Percentiles rank a stretch among this genome's conserved stretches.
These are phyloP conservation scores for Acridotheres tristis DNA, from an alignment of 2,797 vertebrate genomes.

Conservation along the genomic window DNA sequence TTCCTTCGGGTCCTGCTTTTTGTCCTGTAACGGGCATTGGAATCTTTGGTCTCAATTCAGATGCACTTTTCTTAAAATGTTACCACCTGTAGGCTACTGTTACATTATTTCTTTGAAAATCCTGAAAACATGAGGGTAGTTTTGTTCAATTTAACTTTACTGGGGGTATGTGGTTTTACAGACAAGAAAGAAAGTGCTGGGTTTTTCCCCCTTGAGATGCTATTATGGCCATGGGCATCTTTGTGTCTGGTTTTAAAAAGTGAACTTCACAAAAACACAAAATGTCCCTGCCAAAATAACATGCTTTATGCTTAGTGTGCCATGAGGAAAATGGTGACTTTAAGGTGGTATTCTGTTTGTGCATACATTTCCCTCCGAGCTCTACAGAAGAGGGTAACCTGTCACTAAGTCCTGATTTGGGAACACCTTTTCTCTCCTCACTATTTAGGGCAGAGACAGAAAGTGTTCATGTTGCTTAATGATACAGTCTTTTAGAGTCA, in stretches of 20 bases:
- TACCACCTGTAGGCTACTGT: slow-evolving; percentile 67
- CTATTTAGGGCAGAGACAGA: background rate
- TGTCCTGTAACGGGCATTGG: slow-evolving; percentile 32
- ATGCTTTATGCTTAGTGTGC: background rate
- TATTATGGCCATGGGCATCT: background rate
- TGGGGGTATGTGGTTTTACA: background rate
- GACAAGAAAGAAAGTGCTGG: background rate
- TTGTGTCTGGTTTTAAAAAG: slow-evolving; percentile 14
- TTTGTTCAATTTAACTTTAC: slow-evolving; percentile 54
- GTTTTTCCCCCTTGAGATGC: slow-evolving; percentile 7
- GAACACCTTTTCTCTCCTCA: background rate
- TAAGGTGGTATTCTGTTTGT: background rate
- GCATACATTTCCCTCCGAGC: background rate
- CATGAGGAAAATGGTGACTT: background rate
- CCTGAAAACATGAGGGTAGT: slow-evolving; percentile 31
- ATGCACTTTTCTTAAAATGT: slow-evolving; percentile 65
- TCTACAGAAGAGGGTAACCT: background rate
- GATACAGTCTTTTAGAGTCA: background rate
- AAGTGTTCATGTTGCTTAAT: background rate
- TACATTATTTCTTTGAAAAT: slow-evolving; percentile 61
- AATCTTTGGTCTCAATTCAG: slow-evolving; percentile 35
- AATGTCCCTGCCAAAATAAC: background rate
- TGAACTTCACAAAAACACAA: slow-evolving; percentile 10
- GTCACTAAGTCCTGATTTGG: background rate
- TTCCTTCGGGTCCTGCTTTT: slow-evolving; percentile 47